phyloP scores from a whole-genome alignment of 2,797 vertebrate species.

The Gymnoscopelus braueri region DNA sequence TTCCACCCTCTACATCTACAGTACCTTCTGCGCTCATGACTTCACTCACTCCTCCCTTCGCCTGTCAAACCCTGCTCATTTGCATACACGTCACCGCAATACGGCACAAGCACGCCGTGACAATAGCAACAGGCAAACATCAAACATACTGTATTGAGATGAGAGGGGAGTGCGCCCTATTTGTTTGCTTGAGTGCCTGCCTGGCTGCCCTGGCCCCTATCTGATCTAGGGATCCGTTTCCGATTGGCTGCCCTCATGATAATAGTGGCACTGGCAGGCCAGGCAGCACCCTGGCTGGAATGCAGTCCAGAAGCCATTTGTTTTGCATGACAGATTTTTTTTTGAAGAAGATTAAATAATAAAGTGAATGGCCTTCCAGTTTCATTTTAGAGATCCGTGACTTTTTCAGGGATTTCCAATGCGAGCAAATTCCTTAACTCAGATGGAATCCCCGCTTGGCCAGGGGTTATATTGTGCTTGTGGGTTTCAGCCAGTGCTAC shows the following conservation, averaged over 20 bases:
- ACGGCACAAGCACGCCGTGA: conserved; percentile 29
- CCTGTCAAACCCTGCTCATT: conserved; percentile 60
- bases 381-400: neutral
- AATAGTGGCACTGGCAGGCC: neutral
- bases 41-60: conserved; percentile 27
- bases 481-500: too few relatives aligned
- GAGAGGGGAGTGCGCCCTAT: too few relatives aligned
- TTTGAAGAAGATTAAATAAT: conserved; percentile 60
- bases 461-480: too few relatives aligned
- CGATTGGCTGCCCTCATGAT: conserved; percentile 32
- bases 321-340: conserved; percentile 43
- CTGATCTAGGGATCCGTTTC: conserved; percentile 27
- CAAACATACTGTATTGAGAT: too few relatives aligned
- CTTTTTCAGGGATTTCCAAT: too few relatives aligned
- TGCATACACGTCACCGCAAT: conserved; percentile 69
- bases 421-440: too few relatives aligned
- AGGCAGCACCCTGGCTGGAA: neutral
- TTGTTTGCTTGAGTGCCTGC: too few relatives aligned
- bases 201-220: neutral
- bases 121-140: conserved; percentile 60
- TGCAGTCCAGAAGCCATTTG: conserved; percentile 21
- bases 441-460: too few relatives aligned
- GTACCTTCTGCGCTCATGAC: conserved; percentile 19
- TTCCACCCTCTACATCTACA: too few relatives aligned
- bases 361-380: conserved; percentile 59